Conservation (phyloP, 30 jellyfish, hydroid and myxozoan species). For the Turritopsis rubra region DNA sequence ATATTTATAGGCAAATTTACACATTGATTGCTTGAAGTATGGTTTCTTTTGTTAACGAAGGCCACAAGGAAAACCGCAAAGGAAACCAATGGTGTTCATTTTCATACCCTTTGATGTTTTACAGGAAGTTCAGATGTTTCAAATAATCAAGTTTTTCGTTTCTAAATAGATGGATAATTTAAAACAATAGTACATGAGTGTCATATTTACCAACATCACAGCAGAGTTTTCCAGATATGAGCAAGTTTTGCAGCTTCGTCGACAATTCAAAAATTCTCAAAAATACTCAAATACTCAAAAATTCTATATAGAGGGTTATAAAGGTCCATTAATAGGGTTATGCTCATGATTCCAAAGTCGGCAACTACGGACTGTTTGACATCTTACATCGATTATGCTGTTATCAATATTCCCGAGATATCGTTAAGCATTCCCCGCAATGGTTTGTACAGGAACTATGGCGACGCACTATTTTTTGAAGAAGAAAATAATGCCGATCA, state of each 20-base stretch:
- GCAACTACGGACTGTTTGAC: not conserved
- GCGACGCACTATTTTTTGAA: not conserved
- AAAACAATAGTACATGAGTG: not conserved
- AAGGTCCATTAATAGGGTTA: not conserved
- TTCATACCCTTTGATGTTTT: no score
- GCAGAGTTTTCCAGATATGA: not conserved
- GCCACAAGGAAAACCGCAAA: no score
- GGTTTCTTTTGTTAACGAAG: no score
- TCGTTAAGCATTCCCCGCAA: not conserved
- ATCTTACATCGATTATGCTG: not conserved
- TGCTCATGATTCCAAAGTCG: not conserved
- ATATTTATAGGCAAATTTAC: no score
- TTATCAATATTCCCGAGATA: not conserved
- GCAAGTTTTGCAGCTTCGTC: not conserved
- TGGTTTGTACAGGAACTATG: not conserved
- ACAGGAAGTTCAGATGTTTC: no score
- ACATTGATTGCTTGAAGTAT: no score
- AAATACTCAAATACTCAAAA: not conserved
- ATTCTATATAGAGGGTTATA: no score
- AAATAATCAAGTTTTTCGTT: not conserved
- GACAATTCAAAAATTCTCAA: not conserved
- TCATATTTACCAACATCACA: no score
- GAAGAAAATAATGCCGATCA: not conserved
- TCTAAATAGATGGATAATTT: not conserved
- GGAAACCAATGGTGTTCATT: no score